Evolutionary conservation across 92 coral and sea anemone genomes (phyloP), one percentile per base, ranked within the genome.

Genomic region (Epizoanthus ramosus): DNA sequence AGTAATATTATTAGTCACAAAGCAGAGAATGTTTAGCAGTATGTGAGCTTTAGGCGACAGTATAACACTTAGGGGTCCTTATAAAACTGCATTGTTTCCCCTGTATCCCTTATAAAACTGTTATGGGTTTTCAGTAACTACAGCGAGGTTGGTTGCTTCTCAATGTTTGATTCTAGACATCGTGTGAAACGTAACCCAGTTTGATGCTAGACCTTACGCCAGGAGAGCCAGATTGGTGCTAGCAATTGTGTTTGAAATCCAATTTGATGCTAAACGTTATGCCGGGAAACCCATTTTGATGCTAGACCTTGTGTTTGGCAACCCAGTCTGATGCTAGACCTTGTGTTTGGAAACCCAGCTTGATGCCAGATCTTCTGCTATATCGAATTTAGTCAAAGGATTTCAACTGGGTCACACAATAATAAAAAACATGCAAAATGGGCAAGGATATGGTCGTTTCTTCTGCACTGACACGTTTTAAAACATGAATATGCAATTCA

Each of bases 1-100:
- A 60, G 82, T 63, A 59, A 60, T 43, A 18, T 77, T 77, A 53
- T 77, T 77, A 77, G 82, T 77, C 60, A 77, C 71, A 77, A 77
- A 77, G 82, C 82, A 77, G 70, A 77, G 13, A 77, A 77, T 22
- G 63, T 77, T 77, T 60, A 61, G 82, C 82, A 6, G 41, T 41
- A 28, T 39, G 50, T 23, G 70, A 56, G 65, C 79, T 74, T 31
- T 56, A 28, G 63, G 41, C 22, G 57, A 77, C 66, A 77, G 1
- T 8, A 68, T 77, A 77, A 77, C 61, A 60, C 47, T 54, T 61
- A 25, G 54, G 22, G 71, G 82, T 68, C 70, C 59, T 77, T 13
- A 41, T 3, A 50, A 39, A 47, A 7, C 47, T 31, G 71, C 31
- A 0, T 28, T 28, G 31, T 28, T 28, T 28, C 31, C 31, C 31